Evolutionary conservation across 2,113 vertebrate genomes (phyloP), one percentile per base, ranked within the genome.

Genomic region (Cathartes aura): DNA sequence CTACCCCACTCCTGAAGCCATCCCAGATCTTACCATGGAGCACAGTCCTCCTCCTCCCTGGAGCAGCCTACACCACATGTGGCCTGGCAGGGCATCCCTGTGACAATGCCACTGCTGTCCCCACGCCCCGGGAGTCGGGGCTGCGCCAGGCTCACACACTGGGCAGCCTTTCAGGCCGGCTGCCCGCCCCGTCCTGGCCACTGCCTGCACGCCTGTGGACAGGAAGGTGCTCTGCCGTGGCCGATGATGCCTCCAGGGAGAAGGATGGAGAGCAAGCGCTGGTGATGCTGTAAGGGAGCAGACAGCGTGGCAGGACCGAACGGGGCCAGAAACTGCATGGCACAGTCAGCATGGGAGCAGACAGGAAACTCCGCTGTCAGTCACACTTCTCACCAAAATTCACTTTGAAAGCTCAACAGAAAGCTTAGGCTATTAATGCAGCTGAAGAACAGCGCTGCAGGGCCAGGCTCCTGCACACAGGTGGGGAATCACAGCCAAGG

Each of bases 71-170:
- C 87, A 68, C 79, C 88, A 96, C 88, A 92, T 18, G 0, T 45
- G 0, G 82, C 92, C 92, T 96, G 92, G 90, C 85, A 97, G 96
- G 92, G 58, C 2, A 0, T 36, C 67, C 56, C 82, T 23, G 50
- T 67, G 88, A 97, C 96, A 96, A 96, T 95, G 93, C 66, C 84
- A 72, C 71, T 0, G 1, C 90, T 97, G 97, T 97, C 87, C 52
- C 70, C 10, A 0, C 1, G 1, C 8, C 21, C 86, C 0, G 0
- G 62, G 53, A 68, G 27, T 15, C 5, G 38, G 47, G 91, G 71
- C 82, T 90, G 90, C 2, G 11, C 66, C 78, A 87, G n/a, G 52
- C 60, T 94, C 48, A 66, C 79, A 88, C 80, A 93, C 95, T 92
- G 95, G 58, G 43, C 8, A 76, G 88, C 71, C 82, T 94, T 82